Evolutionary conservation across 1,140 invertebrate species (phyloP), one percentile per base, ranked within the genome.

Genomic region (Trichoplusia ni): DNA sequence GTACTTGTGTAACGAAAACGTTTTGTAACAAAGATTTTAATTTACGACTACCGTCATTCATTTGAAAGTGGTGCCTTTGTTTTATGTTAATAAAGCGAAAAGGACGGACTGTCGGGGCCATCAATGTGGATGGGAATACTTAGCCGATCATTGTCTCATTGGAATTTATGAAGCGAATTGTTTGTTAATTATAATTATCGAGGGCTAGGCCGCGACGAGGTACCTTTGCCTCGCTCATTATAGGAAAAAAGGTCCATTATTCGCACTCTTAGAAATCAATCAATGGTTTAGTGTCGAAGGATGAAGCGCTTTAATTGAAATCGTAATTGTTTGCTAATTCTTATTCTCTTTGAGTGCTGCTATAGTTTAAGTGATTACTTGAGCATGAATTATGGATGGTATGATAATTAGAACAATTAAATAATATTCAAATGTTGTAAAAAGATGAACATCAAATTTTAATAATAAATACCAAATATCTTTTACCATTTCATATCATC

Each of bases 1-100:
- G 18, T 35, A 35, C 29, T 29, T 21, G 8, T 38, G 53, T 58
- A 58, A 47, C 62, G 63, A 59, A 65, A 65, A 65, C 13, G 42
- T 60, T 47, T 47, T 60, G 56, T 60, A 37, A 62, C 7, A 59
- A 29, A 35, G 19, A 29, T 27, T 31, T 42, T 37, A 60, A 29
- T 58, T 29, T 25, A 60, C 31, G 40, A 47, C 11, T 16, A 35
- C 23, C 1, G n/a, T n/a, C n/a, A n/a, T 37, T 60, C n/a, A 47
- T 46, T 60, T 60, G 29, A 37, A 60, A 60, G 56, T 60, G 14
- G 40, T 38, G 21, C 21, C 37, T 29, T 33, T 33, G 38, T 31
- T 44, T 42, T 58, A 31, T 42, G 16, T 35, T 8, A 38, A 16
- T 38, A 25, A 25, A 19, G 18, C 25, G 8, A 33, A 18, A 23